phyloP scores from a whole-genome alignment of 1,140 invertebrate species.

The Meloidogyne exigua region DNA sequence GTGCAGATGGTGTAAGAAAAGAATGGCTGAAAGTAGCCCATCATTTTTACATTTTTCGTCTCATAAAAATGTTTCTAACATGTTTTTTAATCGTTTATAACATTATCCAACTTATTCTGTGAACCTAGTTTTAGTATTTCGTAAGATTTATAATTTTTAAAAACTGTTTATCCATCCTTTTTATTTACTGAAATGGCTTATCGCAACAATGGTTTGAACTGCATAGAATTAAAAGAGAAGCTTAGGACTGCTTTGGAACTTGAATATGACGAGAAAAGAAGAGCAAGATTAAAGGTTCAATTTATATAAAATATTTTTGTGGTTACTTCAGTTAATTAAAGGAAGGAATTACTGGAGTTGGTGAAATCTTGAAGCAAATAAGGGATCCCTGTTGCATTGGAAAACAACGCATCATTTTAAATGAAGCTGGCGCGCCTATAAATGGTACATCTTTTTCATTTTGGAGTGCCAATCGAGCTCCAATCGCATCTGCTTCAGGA shows the following conservation, averaged over 20 bases:
- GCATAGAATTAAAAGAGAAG: constrained; percentile 35
- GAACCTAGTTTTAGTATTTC: not conserved
- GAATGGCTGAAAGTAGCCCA: too few relatives aligned
- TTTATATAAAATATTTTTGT: constrained; percentile 13
- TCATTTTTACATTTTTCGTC: too few relatives aligned
- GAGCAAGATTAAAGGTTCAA: constrained; percentile 12
- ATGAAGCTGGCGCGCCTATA: constrained; percentile 37
- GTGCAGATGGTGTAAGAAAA: too few relatives aligned
- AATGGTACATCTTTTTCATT: constrained; percentile 30
- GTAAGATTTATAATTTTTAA: not conserved
- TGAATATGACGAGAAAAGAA: constrained; percentile 27
- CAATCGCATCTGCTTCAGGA: not conserved
- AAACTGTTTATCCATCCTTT: not conserved
- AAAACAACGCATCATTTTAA: constrained; percentile 39
- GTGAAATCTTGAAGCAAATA: not conserved
- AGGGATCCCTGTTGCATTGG: not conserved
- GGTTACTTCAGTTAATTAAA: constrained; percentile 10
- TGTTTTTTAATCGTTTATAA: too few relatives aligned
- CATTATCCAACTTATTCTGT: too few relatives aligned
- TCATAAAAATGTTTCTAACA: too few relatives aligned
- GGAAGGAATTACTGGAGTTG: constrained; percentile 33
- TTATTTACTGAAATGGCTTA: not conserved
- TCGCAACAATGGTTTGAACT: constrained; percentile 28
- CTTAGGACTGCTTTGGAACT: constrained; percentile 30
- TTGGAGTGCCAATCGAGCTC: not conserved